phyloP scores from a whole-genome alignment of 2,113 vertebrate species.

The Forbesichthys papilliferus region DNA sequence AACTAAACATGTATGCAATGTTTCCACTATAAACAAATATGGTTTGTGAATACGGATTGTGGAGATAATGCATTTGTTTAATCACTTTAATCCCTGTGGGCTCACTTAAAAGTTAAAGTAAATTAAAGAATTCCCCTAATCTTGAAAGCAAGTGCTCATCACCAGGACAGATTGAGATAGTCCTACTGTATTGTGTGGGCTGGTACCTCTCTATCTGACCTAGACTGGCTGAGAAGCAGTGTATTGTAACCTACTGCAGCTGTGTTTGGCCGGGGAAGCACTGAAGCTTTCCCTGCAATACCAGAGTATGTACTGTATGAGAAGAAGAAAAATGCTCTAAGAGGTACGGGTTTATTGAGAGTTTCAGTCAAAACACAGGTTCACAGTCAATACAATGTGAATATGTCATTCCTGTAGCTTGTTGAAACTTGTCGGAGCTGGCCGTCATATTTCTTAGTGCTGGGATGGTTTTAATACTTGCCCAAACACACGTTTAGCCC shows the following conservation, averaged over 20 bases:
- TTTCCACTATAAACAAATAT: not conserved
- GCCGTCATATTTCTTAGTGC: not conserved
- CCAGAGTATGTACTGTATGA: not conserved
- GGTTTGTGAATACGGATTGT: not conserved
- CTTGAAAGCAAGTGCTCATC: constrained; percentile 40
- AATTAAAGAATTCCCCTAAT: constrained; percentile 47
- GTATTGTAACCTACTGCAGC: constrained; percentile 8
- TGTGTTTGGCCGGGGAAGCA: not conserved
- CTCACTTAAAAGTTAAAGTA: constrained; percentile 7
- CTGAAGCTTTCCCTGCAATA: not conserved
- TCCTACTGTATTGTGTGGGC: constrained; percentile 23
- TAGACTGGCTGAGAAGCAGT: constrained; percentile 8
- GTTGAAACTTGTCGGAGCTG: not conserved
- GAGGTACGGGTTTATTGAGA: constrained; percentile 13
- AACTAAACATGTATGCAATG: too few species aligned
- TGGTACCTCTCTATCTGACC: constrained; percentile 14
- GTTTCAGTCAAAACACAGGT: constrained; percentile 25
- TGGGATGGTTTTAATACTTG: not conserved
- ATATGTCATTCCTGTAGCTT: not conserved
- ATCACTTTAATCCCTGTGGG: too few species aligned
- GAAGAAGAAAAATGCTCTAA: constrained; percentile 5
- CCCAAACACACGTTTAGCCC: not conserved
- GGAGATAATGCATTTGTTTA: too few species aligned
- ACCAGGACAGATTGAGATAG: constrained; percentile 32
- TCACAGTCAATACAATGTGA: constrained; percentile 18